A percentile compares a stretch with the other conserved stretches of the same genome.
Conservation (phyloP, 2,113 vertebrate species). For the Grammomys dolichurus region DNA sequence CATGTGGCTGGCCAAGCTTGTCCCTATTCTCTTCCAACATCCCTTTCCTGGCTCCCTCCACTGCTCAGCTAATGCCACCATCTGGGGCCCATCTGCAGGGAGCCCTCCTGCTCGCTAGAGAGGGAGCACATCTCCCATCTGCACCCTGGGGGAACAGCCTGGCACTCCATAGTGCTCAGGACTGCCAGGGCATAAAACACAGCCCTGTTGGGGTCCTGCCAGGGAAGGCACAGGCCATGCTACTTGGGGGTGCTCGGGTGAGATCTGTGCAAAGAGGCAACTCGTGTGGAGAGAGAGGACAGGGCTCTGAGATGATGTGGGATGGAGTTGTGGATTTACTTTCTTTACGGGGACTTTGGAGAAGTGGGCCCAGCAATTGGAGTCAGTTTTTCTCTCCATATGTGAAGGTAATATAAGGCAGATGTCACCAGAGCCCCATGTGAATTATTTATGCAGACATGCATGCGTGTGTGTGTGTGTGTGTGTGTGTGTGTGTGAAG, state of each 20-base stretch:
- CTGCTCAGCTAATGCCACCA: constrained; percentile 68
- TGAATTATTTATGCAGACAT: neutral
- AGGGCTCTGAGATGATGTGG: neutral
- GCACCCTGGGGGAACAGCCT: neutral
- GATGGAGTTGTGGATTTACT: neutral
- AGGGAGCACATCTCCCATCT: constrained; percentile 45
- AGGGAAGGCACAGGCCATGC: neutral
- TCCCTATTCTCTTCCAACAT: neutral
- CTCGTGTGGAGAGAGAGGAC: neutral
- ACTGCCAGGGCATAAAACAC: neutral
- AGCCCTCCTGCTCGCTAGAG: constrained; percentile 35
- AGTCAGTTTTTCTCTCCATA: neutral
- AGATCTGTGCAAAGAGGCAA: neutral
- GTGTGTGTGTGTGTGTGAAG: neutral
- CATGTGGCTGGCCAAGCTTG: neutral
- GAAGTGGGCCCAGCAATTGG: neutral
- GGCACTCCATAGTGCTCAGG: neutral
- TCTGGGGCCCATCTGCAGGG: constrained; percentile 65
- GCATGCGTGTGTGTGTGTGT: neutral
- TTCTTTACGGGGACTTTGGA: neutral
- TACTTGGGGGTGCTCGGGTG: neutral
- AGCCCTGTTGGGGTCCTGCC: neutral
- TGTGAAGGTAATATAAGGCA: neutral
- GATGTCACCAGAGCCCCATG: neutral
- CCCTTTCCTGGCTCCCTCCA: constrained; percentile 28